Evolutionary conservation across 2,888 invertebrate genomes (phyloP).

Genomic region (Callosobruchus maculatus): DNA sequence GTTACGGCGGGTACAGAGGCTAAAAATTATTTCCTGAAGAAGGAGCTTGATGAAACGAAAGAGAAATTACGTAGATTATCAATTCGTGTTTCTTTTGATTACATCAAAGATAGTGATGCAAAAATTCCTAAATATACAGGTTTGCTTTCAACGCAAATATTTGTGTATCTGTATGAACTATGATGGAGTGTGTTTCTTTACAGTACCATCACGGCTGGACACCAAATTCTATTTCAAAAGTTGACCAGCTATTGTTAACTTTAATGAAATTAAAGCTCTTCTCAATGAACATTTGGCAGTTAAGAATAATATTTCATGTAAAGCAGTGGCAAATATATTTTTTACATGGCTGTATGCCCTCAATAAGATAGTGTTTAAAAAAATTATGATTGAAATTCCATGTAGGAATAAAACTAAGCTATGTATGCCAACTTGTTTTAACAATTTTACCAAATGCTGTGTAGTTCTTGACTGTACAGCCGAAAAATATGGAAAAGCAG

Average conservation of each 20-base stretch:
- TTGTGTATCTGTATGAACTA: conserved; percentile 8
- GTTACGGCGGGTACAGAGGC: too few species aligned
- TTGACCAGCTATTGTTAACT: conserved; percentile 19
- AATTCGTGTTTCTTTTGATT: conserved; percentile 14
- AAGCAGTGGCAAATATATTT: conserved; percentile 20
- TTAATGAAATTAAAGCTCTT: conserved; percentile 23
- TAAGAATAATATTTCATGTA: conserved; percentile 16
- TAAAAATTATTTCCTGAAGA: conserved; percentile 22
- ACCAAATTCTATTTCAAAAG: not conserved
- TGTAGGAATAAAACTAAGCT: conserved; percentile 19
- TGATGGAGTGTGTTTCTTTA: conserved; percentile 6
- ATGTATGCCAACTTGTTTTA: conserved; percentile 21
- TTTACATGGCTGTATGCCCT: conserved; percentile 24
- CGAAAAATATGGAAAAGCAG: conserved; percentile 9
- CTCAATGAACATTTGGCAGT: conserved; percentile 20
- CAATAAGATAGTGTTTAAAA: conserved; percentile 21
- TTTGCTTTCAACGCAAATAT: conserved; percentile 15
- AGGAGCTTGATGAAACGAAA: conserved; percentile 11
- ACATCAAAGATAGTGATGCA: conserved; percentile 17
- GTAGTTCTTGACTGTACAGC: conserved; percentile 17
- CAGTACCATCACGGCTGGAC: conserved; percentile 17
- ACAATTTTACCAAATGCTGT: conserved; percentile 25
- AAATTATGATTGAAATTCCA: conserved; percentile 23
- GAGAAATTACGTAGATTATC: conserved; percentile 13
- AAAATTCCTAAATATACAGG: conserved; percentile 20